These are phyloP conservation scores for Pangasius larnaudii DNA, from an alignment of 2,797 vertebrate genomes.

Conservation along the genomic window DNA sequence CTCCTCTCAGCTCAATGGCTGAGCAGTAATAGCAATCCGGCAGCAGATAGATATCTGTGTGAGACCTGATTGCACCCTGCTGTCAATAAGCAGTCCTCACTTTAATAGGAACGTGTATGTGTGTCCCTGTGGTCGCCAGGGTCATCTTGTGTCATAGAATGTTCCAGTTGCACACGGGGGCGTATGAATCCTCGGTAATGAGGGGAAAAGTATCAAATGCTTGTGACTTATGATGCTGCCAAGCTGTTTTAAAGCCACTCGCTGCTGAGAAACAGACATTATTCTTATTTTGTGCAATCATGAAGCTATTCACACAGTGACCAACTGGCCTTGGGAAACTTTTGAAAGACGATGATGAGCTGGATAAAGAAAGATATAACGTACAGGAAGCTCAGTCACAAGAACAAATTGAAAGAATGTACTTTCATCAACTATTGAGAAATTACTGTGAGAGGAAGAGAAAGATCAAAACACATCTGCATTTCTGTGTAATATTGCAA, in stretches of 20 bases:
- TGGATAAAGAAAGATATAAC: neutral
- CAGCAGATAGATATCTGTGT: conserved; percentile 55
- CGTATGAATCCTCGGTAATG: conserved; percentile 55
- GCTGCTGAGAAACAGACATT: conserved; percentile 42
- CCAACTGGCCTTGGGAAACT: conserved; percentile 8
- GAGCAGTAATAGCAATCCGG: conserved; percentile 50
- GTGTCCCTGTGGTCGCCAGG: conserved; percentile 34
- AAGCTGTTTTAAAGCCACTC: conserved; percentile 23
- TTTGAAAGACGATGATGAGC: conserved; percentile 50
- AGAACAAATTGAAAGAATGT: neutral
- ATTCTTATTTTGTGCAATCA: conserved; percentile 32
- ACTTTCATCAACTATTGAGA: neutral
- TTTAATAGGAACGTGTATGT: conserved; percentile 51
- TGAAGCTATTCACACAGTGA: conserved; percentile 5
- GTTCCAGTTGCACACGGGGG: conserved; percentile 47
- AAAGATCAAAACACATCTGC: neutral
- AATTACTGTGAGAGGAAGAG: neutral
- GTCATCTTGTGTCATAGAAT: conserved; percentile 55
- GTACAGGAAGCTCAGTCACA: neutral
- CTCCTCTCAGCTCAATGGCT: conserved; percentile 44
- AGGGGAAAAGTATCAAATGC: conserved; percentile 53
- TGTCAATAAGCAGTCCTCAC: conserved; percentile 57
- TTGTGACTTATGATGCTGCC: conserved; percentile 35
- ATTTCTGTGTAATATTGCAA: neutral
- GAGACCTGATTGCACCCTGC: conserved; percentile 59